phyloP scores from a whole-genome alignment of 2,797 vertebrate species.

The Acanthiza pusilla region DNA sequence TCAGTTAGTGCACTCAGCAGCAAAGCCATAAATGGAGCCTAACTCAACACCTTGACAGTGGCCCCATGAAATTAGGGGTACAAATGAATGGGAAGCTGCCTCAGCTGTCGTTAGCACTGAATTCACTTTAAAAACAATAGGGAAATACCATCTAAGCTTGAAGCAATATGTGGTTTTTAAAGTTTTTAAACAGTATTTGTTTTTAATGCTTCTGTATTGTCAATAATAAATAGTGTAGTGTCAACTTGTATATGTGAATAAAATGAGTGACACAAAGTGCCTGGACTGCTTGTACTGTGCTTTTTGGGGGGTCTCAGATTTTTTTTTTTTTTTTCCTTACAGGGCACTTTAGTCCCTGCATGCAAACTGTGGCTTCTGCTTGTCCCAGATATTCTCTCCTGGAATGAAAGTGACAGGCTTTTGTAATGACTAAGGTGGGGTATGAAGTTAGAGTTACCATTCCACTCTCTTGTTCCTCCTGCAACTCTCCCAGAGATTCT shows the following conservation, averaged over 20 bases:
- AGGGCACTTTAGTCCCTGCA: neutral
- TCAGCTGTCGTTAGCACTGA: slow-evolving; percentile 38
- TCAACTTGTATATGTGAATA: slow-evolving; percentile 63
- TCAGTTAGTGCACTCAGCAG: neutral
- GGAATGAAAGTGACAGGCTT: neutral
- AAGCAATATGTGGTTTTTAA: slow-evolving; percentile 62
- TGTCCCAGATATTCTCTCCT: neutral
- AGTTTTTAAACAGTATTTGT: slow-evolving; percentile 57
- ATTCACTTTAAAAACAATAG: slow-evolving; percentile 61
- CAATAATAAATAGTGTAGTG: slow-evolving; percentile 42
- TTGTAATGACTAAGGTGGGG: neutral
- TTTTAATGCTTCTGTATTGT: slow-evolving; percentile 65
- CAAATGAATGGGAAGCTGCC: neutral
- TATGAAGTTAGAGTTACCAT: neutral
- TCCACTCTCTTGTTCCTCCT: neutral
- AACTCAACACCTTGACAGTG: neutral
- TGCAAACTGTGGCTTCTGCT: neutral
- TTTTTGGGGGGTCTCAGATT: neutral
- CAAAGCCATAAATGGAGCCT: slow-evolving; percentile 55
- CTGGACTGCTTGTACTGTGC: neutral
- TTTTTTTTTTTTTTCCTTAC: neutral
- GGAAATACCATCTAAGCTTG: slow-evolving; percentile 34
- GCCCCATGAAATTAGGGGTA: neutral
- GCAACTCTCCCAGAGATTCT: neutral
- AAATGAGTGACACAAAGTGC: slow-evolving; percentile 26